Conservation (phyloP, 1,140 invertebrate genomes). For the Vollenhovia emeryi region DNA sequence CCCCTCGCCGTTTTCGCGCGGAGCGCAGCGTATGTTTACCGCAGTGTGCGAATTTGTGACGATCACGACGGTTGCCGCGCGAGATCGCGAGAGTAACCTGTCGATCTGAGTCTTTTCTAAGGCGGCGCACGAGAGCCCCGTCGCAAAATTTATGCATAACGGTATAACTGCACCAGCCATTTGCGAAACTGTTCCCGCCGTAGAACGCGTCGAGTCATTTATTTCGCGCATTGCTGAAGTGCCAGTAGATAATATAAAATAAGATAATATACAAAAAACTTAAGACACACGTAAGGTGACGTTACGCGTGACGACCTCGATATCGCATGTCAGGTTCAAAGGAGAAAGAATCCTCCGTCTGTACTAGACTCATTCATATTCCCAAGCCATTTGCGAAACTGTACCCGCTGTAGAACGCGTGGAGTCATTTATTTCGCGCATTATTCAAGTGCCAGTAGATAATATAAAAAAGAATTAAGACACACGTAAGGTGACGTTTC, state of each 20-base stretch:
- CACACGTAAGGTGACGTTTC: background rate
- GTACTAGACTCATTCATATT: no score
- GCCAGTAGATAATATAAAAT: background rate
- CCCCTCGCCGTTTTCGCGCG: background rate
- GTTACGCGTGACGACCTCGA: no score
- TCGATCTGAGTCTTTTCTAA: background rate
- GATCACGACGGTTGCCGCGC: slow-evolving; percentile 15
- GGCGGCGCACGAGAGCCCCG: background rate
- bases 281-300: background rate
- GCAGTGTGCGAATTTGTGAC: slow-evolving; percentile 39
- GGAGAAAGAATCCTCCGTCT: no score
- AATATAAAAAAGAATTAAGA: background rate
- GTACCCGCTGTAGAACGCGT: background rate
- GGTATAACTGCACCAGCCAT: slow-evolving; percentile 5
- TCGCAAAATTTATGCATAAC: slow-evolving; percentile 25
- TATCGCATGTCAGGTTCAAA: no score
- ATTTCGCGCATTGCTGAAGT: background rate
- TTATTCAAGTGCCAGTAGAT: background rate
- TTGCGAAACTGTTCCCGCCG: background rate
- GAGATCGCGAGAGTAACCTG: slow-evolving; percentile 25
- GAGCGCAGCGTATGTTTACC: slow-evolving; percentile 19
- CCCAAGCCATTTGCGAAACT: background rate
- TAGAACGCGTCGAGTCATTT: background rate
- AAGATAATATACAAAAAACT: background rate
- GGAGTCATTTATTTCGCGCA: background rate